Evolutionary conservation across 92 coral and sea anemone genomes (phyloP), one percentile per base, ranked within the genome.

Genomic region (Epizoanthus scotinus): DNA sequence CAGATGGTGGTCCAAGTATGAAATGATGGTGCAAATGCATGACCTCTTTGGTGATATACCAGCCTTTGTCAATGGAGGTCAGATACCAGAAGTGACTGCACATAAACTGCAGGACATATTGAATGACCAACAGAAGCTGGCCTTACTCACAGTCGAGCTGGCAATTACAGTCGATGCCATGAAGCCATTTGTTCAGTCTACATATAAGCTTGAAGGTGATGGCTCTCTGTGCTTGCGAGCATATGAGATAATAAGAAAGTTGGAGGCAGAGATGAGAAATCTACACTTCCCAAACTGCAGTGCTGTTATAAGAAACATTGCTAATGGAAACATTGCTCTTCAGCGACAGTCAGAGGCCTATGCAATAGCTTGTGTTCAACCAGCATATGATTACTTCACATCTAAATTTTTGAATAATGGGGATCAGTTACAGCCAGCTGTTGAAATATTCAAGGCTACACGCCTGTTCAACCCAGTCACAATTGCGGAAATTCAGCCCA

Each of bases 201-300:
- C 83, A 74, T 64, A 84, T 84, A 77, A 84, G 82, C 87, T 83
- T 81, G 85, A 81, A 81, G 70, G 78, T 81, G 67, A 81, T 81
- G 85, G 78, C 78, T 70, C 67, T 56, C 86, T 63, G 9, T 71
- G 73, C 86, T 73, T 83, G 82, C 74, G 19, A 83, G 86, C 82
- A 60, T 49, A 72, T 73, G 20, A 83, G 73, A 63, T 72, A 44
- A 21, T 83, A 56, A 82, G 85, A 70, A 68, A 44, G 78, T 82
- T 70, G 60, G 79, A 82, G 70, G 85, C 85, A 82, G 85, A 82
- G 79, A 82, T 82, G 85, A 82, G 85, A 70, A 82, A 82, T 82
- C 79, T 70, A 59, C 78, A 82, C 79, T 82, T 70, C 63, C 71
- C 85, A 70, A 82, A 70, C 79, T 70, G 85, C 79, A 82, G 78